Evolutionary conservation across 2,113 vertebrate species (phyloP).

Genomic region (Halichoerus grypus): DNA sequence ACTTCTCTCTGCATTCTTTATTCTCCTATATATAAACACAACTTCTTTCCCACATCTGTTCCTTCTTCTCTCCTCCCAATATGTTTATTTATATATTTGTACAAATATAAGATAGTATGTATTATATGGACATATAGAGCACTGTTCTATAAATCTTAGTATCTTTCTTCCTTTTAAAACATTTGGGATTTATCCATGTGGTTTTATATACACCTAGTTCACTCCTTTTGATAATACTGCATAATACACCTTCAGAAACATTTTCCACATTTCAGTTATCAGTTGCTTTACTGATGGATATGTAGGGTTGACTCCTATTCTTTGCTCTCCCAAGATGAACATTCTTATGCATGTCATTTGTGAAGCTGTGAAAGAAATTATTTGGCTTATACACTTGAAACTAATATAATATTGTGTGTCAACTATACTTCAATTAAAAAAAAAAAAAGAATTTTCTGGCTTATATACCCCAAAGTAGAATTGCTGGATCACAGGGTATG

Average conservation of each 20-base stretch:
- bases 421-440: background rate
- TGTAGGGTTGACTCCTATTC: background rate
- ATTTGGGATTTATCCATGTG: constrained; percentile 23
- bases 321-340: background rate
- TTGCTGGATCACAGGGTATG: background rate
- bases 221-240: background rate
- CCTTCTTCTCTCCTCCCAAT: background rate
- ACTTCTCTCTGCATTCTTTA: background rate
- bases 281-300: background rate
- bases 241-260: constrained; percentile 9
- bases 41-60: background rate
- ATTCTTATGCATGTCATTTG: background rate
- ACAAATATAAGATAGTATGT: constrained; percentile 13
- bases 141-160: background rate
- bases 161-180: background rate
- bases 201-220: background rate
- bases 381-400: background rate
- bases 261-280: background rate
- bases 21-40: background rate
- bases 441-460: background rate
- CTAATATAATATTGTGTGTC: background rate
- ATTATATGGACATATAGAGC: background rate
- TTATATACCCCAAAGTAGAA: background rate
- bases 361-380: background rate
- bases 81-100: background rate